These are phyloP conservation scores for Drosophila suzukii DNA, from an alignment of 1,140 invertebrate genomes.

Conservation along the genomic window DNA sequence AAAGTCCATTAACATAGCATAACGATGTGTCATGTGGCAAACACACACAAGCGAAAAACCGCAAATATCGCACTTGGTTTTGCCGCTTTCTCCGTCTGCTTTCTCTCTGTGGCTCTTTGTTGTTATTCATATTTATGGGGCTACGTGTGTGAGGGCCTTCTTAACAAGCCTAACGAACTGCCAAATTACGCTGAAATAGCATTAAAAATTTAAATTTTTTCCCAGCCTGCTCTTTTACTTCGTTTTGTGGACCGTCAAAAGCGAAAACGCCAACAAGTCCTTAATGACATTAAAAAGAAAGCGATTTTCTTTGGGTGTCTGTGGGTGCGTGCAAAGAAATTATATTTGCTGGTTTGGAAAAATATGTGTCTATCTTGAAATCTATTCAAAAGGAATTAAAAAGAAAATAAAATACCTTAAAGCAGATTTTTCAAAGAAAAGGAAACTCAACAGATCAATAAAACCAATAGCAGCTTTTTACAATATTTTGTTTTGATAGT, in stretches of 20 bases:
- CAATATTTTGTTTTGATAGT: too few species aligned
- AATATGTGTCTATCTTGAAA: conserved; percentile 19
- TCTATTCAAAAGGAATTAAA: conserved; percentile 9
- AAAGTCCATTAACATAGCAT: conserved; percentile 79
- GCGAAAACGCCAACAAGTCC: conserved; percentile 67
- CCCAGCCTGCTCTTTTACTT: conserved; percentile 18
- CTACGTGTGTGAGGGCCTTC: conserved; percentile 44
- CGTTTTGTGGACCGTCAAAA: conserved; percentile 55
- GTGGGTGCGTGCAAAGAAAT: background rate
- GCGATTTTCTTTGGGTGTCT: conserved; percentile 22
- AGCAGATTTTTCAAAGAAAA: background rate
- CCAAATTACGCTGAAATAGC: conserved; percentile 80
- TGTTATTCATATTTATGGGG: conserved; percentile 75
- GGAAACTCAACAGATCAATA: too few species aligned
- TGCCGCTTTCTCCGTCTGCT: conserved; percentile 9
- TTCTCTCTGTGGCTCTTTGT: conserved; percentile 25
- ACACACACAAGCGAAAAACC: conserved; percentile 31
- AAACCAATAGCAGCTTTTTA: too few species aligned
- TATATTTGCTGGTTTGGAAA: conserved; percentile 1
- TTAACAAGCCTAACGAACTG: conserved; percentile 80
- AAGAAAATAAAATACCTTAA: background rate
- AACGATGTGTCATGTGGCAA: conserved; percentile 76
- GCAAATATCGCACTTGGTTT: conserved; percentile 67
- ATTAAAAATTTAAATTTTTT: conserved; percentile 81
- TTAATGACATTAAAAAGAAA: conserved; percentile 60